Evolutionary conservation across 2,797 vertebrate genomes (phyloP).

Genomic region (Remorina albescens): DNA sequence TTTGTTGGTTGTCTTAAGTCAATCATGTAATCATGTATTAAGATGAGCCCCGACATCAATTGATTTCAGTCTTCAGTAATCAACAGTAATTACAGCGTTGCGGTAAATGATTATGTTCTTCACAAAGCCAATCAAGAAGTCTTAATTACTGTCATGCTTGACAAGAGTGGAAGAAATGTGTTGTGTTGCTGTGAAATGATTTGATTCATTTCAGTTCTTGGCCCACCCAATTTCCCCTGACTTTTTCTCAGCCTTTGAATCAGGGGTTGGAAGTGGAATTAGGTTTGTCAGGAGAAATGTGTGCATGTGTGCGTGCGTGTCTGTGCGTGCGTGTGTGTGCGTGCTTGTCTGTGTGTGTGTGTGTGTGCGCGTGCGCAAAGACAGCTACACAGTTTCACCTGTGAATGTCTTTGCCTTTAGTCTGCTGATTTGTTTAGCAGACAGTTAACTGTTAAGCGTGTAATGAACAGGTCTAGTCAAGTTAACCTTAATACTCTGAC

Average conservation of each 20-base stretch:
- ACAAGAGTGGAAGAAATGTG: not conserved
- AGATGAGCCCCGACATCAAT: slow-evolving; percentile 22
- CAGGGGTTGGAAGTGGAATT: not conserved
- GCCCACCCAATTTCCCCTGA: not conserved
- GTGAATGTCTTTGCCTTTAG: not conserved
- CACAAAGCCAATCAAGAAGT: slow-evolving; percentile 28
- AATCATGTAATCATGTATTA: slow-evolving; percentile 41
- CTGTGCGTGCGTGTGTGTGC: too few relatives aligned
- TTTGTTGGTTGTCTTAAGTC: slow-evolving; percentile 30
- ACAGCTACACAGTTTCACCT: not conserved
- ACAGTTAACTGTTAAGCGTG: too few relatives aligned
- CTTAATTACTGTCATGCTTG: slow-evolving; percentile 5
- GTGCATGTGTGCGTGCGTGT: too few relatives aligned
- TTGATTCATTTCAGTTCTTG: not conserved
- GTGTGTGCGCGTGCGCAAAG: too few relatives aligned
- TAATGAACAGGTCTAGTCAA: not conserved
- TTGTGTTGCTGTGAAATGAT: not conserved
- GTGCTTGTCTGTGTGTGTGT: too few relatives aligned
- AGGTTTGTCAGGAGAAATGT: not conserved
- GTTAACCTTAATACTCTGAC: not conserved
- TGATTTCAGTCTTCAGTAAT: slow-evolving; percentile 48
- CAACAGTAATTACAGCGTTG: slow-evolving; percentile 41
- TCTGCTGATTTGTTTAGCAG: too few relatives aligned
- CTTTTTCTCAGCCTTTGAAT: not conserved
- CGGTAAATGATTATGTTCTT: slow-evolving; percentile 41